Percentiles rank a stretch among this genome's conserved stretches.
These are phyloP conservation scores for Amorpha juglandis DNA, from an alignment of 2,888 invertebrate species.

Conservation along the genomic window DNA sequence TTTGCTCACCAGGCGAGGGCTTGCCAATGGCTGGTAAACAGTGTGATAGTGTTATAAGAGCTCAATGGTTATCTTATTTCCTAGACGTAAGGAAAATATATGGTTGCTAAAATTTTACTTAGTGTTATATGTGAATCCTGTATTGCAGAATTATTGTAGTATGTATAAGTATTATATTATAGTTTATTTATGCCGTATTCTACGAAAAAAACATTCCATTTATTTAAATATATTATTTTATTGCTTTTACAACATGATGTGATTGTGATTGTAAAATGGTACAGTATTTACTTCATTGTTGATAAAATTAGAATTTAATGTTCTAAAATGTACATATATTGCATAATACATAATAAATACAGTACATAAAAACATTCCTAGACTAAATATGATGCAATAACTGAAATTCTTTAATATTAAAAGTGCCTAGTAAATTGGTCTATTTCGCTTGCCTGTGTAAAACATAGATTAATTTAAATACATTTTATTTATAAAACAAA, in stretches of 20 bases:
- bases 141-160: constrained; percentile 52
- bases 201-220: constrained; percentile 69
- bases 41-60: constrained; percentile 74
- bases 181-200: constrained; percentile 54
- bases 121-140: constrained; percentile 61
- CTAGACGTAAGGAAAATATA: constrained; percentile 57
- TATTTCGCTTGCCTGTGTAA: constrained; percentile 45
- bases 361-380: constrained; percentile 28
- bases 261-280: constrained; percentile 41
- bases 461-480: constrained; percentile 51
- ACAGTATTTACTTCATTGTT: constrained; percentile 37
- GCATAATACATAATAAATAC: constrained; percentile 44
- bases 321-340: constrained; percentile 39
- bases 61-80: constrained; percentile 67
- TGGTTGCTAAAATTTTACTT: constrained; percentile 67
- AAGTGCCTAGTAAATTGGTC: constrained; percentile 53
- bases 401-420: constrained; percentile 30
- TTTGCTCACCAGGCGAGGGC: constrained; percentile 64
- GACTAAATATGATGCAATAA: constrained; percentile 21
- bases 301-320: constrained; percentile 29
- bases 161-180: constrained; percentile 54
- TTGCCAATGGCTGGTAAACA: constrained; percentile 67
- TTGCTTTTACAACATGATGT: constrained; percentile 44
- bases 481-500: constrained; percentile 43
- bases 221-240: constrained; percentile 43